Conservation (phyloP, 2,797 vertebrate genomes). For the Sebastes aleutianus region DNA sequence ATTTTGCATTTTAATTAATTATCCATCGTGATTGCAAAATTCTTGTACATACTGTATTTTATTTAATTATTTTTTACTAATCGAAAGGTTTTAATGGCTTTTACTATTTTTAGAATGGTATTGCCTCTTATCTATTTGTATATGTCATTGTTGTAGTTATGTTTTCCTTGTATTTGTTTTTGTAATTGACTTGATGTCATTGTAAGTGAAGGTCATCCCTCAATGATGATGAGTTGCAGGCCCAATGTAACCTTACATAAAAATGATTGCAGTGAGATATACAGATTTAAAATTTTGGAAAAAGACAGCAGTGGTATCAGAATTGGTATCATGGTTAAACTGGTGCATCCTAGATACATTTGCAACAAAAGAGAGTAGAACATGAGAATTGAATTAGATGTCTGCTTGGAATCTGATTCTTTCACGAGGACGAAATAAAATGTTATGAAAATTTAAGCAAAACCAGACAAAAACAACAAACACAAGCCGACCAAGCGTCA, state of each 20-base stretch:
- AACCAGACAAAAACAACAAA: slow-evolving; percentile 24
- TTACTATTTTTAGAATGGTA: background rate
- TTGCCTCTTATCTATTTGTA: background rate
- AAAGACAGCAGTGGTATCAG: background rate
- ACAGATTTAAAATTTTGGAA: background rate
- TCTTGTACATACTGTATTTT: background rate
- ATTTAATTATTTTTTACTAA: background rate
- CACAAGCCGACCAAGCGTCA: background rate
- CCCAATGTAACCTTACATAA: background rate
- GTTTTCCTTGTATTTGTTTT: background rate
- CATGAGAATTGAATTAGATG: background rate
- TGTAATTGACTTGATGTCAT: background rate
- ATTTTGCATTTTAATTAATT: fast-evolving
- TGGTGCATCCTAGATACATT: background rate
- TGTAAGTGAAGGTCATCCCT: background rate
- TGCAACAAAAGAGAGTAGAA: background rate
- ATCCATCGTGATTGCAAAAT: too few species aligned
- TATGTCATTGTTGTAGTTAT: background rate
- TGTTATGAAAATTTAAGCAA: slow-evolving; percentile 7
- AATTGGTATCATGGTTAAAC: background rate
- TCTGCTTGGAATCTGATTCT: slow-evolving; percentile 3
- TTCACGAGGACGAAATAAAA: slow-evolving; percentile 19
- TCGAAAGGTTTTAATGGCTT: background rate
- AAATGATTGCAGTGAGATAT: background rate
- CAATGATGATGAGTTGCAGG: background rate